Conservation (phyloP, 2,888 invertebrate species). For the Drepana falcataria region DNA sequence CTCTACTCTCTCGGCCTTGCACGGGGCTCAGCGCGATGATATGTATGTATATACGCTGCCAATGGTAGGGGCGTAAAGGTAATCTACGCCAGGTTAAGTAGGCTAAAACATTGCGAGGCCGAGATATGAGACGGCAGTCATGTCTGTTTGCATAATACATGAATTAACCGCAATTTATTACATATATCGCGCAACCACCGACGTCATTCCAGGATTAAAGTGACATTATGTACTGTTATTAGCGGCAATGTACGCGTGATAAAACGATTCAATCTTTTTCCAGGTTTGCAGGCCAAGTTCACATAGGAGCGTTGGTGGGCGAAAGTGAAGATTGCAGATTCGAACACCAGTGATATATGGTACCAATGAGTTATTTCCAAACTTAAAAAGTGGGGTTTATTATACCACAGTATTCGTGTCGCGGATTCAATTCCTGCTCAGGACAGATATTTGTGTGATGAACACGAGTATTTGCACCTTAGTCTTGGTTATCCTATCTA, state of each 20-base stretch:
- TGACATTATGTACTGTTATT: constrained; percentile 21
- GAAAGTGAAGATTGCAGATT: background rate
- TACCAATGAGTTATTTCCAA: too few relatives aligned
- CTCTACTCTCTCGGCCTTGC: too few relatives aligned
- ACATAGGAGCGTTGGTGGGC: background rate
- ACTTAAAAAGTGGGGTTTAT: too few relatives aligned
- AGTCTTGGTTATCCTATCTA: too few relatives aligned
- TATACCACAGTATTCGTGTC: too few relatives aligned
- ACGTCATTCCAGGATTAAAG: constrained; percentile 18
- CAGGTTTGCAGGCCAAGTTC: constrained; percentile 2
- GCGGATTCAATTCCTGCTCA: too few relatives aligned
- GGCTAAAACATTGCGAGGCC: constrained; percentile 48
- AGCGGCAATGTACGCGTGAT: constrained; percentile 11
- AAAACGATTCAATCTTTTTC: constrained; percentile 1
- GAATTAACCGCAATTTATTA: constrained; percentile 45
- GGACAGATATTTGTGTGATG: too few relatives aligned
- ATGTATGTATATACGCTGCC: constrained; percentile 1
- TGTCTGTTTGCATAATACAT: constrained; percentile 61
- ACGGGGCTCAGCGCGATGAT: too few relatives aligned
- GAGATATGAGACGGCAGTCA: constrained; percentile 51
- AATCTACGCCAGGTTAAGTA: constrained; percentile 45
- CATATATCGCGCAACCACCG: constrained; percentile 26
- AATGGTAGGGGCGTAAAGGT: constrained; percentile 33
- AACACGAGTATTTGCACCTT: too few relatives aligned
- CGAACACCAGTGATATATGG: too few relatives aligned